Evolutionary conservation across 2,797 vertebrate genomes (phyloP).

Genomic region (Melanogrammus aeglefinus): DNA sequence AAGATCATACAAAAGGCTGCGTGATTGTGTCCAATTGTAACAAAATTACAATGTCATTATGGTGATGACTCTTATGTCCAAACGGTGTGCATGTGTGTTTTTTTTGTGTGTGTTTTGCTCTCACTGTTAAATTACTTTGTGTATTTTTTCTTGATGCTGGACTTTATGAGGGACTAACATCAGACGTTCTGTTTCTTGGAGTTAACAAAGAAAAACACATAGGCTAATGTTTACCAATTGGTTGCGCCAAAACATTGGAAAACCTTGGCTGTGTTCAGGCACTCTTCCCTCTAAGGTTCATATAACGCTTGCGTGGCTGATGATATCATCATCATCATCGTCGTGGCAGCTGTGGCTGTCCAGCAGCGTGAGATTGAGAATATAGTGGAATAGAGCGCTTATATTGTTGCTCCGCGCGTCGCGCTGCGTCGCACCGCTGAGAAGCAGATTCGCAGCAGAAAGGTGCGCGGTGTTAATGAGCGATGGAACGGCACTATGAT

Average conservation of each 20-base stretch:
- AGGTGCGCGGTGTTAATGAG: background rate
- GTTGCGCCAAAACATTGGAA: background rate
- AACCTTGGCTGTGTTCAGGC: background rate
- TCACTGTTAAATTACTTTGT: background rate
- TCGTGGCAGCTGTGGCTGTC: background rate
- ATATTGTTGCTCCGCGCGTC: background rate
- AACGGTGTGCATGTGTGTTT: background rate
- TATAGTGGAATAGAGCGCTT: background rate
- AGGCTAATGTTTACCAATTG: background rate
- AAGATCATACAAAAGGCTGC: too few species aligned
- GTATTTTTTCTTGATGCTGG: background rate
- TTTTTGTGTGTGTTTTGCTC: background rate
- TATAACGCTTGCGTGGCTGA: background rate
- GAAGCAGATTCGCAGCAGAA: background rate
- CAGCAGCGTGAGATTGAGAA: background rate
- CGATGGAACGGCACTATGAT: background rate
- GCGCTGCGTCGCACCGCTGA: background rate
- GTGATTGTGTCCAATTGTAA: too few species aligned
- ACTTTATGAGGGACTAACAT: background rate
- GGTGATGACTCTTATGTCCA: too few species aligned
- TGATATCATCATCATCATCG: background rate
- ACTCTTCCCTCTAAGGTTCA: background rate
- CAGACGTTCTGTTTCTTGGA: background rate
- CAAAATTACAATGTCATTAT: too few species aligned
- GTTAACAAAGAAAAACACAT: background rate